phyloP scores from a whole-genome alignment of 2,888 invertebrate species.

The Boloria euphrosyne region DNA sequence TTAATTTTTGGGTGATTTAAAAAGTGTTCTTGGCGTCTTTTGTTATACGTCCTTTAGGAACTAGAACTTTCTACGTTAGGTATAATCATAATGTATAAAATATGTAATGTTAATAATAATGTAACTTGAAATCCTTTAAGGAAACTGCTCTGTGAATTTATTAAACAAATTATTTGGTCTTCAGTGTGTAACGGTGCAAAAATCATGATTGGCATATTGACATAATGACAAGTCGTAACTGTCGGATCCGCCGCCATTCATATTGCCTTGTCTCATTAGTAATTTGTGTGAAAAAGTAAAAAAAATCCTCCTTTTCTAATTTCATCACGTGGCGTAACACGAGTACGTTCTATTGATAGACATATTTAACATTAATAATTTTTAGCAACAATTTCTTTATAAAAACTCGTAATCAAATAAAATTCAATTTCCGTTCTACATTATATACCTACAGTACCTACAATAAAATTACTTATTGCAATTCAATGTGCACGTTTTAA shows the following conservation, averaged over 20 bases:
- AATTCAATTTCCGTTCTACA: slow-evolving; percentile 6
- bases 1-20: too few species aligned
- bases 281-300: neutral
- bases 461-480: slow-evolving; percentile 12
- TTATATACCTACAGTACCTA: neutral
- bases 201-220: slow-evolving; percentile 26
- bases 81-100: too few species aligned
- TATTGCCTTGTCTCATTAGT: too few species aligned
- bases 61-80: neutral
- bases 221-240: slow-evolving; percentile 8
- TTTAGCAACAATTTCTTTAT: too few species aligned
- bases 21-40: neutral
- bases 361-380: too few species aligned
- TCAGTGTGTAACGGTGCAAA: slow-evolving; percentile 35
- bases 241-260: slow-evolving; percentile 1
- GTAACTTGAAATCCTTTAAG: too few species aligned
- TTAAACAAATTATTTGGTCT: slow-evolving; percentile 24
- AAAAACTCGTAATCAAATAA: slow-evolving; percentile 8
- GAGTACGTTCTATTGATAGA: neutral
- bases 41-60: neutral
- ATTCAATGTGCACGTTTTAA: neutral
- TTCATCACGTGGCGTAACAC: neutral
- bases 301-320: slow-evolving; percentile 6
- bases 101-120: too few species aligned
- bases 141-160: slow-evolving; percentile 11